A percentile compares a stretch with the other conserved stretches of the same genome.
Evolutionary conservation across 2,888 invertebrate species (phyloP).

Genomic region (Trypoxylon attenuatum): DNA sequence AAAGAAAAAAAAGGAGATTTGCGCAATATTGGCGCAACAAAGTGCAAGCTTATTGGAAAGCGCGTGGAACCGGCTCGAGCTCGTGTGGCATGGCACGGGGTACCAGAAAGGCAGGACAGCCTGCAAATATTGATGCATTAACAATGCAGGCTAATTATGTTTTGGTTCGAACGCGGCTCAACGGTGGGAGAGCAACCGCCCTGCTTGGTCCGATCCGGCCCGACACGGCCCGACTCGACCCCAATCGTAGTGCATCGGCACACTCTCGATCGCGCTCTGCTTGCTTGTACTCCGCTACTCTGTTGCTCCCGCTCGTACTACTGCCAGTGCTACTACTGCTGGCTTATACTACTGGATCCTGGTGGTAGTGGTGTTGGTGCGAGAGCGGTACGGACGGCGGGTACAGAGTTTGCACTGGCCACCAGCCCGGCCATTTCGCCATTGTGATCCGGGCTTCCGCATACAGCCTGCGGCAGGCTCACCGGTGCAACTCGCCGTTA

Average conservation of each 20-base stretch:
- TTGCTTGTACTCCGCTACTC: no score
- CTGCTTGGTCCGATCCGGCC: no score
- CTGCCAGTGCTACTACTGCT: no score
- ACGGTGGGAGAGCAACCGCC: conserved; percentile 35
- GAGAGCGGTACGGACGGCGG: conserved; percentile 12
- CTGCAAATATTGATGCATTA: conserved; percentile 74
- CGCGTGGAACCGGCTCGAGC: conserved; percentile 42
- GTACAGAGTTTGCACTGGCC: conserved; percentile 63
- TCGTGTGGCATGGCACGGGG: not conserved
- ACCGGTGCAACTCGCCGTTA: conserved; percentile 68
- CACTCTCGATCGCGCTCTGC: no score
- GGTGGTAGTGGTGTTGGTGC: conserved; percentile 11
- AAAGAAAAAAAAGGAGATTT: no score
- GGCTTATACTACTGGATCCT: no score
- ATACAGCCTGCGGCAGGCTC: conserved; percentile 68
- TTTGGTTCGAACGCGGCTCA: conserved; percentile 65
- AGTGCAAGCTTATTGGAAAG: conserved; percentile 61
- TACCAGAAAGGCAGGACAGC: conserved; percentile 64
- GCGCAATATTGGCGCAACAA: conserved; percentile 61
- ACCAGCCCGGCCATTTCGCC: conserved; percentile 66
- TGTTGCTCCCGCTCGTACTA: no score
- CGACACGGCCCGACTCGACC: no score
- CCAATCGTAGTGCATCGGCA: no score
- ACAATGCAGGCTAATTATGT: conserved; percentile 75
- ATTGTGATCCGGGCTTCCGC: conserved; percentile 72